Conservation (phyloP, 2,113 vertebrate species). For the Myotis brandtii region DNA sequence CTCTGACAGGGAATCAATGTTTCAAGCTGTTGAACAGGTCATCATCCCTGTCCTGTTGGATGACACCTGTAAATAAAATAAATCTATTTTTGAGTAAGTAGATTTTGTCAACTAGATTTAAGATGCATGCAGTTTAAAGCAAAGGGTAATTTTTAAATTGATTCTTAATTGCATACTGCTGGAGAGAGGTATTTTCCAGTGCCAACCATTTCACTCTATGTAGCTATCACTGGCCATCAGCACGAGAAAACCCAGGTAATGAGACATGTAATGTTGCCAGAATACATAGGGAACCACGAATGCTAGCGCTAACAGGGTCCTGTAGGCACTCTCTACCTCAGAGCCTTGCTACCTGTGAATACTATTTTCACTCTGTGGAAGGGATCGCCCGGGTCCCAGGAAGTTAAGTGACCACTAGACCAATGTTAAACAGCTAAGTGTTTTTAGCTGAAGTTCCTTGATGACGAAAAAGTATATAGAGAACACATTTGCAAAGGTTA, state of each 20-base stretch:
- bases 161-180: constrained; percentile 6
- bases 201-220: background rate
- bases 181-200: background rate
- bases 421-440: background rate
- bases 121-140: constrained; percentile 74
- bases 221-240: background rate
- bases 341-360: constrained; percentile 31
- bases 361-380: constrained; percentile 9
- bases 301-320: background rate
- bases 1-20: constrained; percentile 80
- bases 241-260: background rate
- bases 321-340: background rate
- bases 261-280: background rate
- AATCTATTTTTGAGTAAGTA: constrained; percentile 82
- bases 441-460: background rate
- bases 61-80: constrained; percentile 83
- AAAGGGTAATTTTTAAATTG: constrained; percentile 29
- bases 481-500: constrained; percentile 22
- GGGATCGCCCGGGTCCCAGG: background rate
- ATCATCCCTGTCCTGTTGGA: constrained; percentile 81
- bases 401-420: background rate
- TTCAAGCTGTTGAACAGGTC: constrained; percentile 80
- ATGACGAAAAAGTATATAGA: background rate
- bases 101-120: constrained; percentile 70
- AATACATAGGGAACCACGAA: background rate